phyloP scores from a whole-genome alignment of 2,888 invertebrate species.

The Gandaritis pyraliata region DNA sequence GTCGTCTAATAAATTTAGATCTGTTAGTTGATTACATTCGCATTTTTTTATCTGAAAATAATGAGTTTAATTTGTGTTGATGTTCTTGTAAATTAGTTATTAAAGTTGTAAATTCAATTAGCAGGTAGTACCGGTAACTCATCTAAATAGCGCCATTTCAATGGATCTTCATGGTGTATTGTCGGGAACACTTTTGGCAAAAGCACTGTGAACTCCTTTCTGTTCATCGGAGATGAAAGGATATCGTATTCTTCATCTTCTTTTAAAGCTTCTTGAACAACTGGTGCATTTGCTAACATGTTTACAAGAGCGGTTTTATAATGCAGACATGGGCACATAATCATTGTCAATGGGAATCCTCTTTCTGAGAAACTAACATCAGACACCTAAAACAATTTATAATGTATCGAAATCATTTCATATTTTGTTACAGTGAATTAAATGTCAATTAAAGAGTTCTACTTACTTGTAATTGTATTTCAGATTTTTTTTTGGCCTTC shows the following conservation, averaged over 20 bases:
- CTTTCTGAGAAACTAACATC: conserved; percentile 58
- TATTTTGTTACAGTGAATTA: not conserved
- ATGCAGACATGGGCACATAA: conserved; percentile 63
- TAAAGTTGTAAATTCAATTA: not conserved
- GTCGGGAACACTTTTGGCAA: conserved; percentile 67
- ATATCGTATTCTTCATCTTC: conserved; percentile 58
- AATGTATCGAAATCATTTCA: conserved; percentile 1
- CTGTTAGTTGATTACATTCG: conserved; percentile 73
- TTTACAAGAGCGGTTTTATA: conserved; percentile 64
- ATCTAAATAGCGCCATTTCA: conserved; percentile 70
- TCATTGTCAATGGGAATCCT: conserved; percentile 72
- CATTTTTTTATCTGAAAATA: conserved; percentile 71
- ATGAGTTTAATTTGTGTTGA: not conserved
- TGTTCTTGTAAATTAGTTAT: not conserved
- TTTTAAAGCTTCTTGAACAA: conserved; percentile 59
- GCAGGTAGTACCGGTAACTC: conserved; percentile 61
- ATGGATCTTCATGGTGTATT: conserved; percentile 60
- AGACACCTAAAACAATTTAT: conserved; percentile 54
- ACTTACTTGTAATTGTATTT: conserved; percentile 56
- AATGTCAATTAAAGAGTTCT: not conserved
- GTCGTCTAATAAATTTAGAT: conserved; percentile 70
- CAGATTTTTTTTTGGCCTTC: conserved; percentile 72
- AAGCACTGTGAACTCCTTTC: conserved; percentile 67
- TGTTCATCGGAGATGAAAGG: conserved; percentile 57
- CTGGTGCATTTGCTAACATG: conserved; percentile 57